phyloP scores from a whole-genome alignment of 2,888 invertebrate genomes.

The Sesia apiformis region DNA sequence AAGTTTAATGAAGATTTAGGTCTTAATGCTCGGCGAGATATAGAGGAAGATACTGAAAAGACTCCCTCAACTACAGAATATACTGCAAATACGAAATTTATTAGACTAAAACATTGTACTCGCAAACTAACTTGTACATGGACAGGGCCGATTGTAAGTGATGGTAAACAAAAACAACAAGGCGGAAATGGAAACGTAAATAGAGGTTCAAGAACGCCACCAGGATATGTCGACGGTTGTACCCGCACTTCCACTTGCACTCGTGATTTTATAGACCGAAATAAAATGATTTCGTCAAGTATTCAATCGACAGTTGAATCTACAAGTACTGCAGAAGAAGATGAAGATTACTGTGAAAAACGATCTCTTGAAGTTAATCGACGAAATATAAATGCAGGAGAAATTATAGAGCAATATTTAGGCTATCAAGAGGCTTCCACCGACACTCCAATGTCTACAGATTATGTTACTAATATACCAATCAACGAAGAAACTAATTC shows the following conservation, averaged over 20 bases:
- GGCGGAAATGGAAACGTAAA: conserved; percentile 13
- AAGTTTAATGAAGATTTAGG: conserved; percentile 32
- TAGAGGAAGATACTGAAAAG: not conserved
- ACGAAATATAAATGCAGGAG: conserved; percentile 22
- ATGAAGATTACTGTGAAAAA: conserved; percentile 61
- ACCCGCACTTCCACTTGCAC: conserved; percentile 62
- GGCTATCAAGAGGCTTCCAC: not conserved
- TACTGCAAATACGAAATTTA: conserved; percentile 42
- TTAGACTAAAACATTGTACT: conserved; percentile 46
- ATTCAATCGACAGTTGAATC: conserved; percentile 8
- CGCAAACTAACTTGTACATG: conserved; percentile 61
- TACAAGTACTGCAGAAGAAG: conserved; percentile 13
- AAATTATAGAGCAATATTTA: not conserved
- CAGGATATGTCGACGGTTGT: conserved; percentile 59
- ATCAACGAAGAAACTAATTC: not conserved
- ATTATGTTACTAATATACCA: not conserved
- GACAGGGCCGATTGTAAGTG: conserved; percentile 36
- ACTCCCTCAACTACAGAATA: conserved; percentile 15
- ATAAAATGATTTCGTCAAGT: conserved; percentile 32
- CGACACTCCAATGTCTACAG: not conserved
- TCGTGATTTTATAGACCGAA: conserved; percentile 47
- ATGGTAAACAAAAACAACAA: conserved; percentile 18
- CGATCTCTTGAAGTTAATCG: conserved; percentile 39
- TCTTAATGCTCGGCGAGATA: conserved; percentile 19
- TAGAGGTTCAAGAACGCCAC: conserved; percentile 44